Conservation (phyloP, 2,888 invertebrate genomes). For the Cheilosia soror region DNA sequence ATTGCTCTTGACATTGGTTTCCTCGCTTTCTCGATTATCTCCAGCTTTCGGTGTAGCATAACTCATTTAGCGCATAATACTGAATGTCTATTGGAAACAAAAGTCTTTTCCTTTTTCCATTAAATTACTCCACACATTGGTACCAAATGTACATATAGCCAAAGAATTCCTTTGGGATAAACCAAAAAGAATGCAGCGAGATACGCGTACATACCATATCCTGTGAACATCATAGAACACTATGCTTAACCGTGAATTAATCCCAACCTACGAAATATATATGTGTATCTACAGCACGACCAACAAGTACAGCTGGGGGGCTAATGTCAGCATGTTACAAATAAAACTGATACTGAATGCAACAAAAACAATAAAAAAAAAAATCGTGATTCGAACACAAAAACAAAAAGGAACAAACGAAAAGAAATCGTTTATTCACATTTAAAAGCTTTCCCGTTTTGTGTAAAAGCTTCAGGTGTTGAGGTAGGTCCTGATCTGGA, state of each 20-base stretch:
- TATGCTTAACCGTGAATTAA: slow-evolving; percentile 44
- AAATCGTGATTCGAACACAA: neutral
- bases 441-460: slow-evolving; percentile 33
- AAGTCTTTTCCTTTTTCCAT: neutral
- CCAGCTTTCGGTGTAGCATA: neutral
- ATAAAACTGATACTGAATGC: slow-evolving; percentile 57
- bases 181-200: neutral
- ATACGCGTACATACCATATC: neutral
- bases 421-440: slow-evolving; percentile 15
- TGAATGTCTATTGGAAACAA: neutral
- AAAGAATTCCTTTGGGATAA: neutral
- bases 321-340: slow-evolving; percentile 66
- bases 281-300: slow-evolving; percentile 41
- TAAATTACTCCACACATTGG: neutral
- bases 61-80: neutral
- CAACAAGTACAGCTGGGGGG: slow-evolving; percentile 70
- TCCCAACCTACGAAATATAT: slow-evolving; percentile 25
- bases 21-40: neutral
- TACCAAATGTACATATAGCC: neutral
- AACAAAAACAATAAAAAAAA: slow-evolving; percentile 33
- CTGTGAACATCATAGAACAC: slow-evolving; percentile 10
- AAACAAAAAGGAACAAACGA: slow-evolving; percentile 20
- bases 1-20: slow-evolving; percentile 50
- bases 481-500: slow-evolving; percentile 73
- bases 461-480: slow-evolving; percentile 70